Base-by-base conservation (phyloP, 2,888 invertebrate genomes). In the Mesorhabditis belari region DNA sequence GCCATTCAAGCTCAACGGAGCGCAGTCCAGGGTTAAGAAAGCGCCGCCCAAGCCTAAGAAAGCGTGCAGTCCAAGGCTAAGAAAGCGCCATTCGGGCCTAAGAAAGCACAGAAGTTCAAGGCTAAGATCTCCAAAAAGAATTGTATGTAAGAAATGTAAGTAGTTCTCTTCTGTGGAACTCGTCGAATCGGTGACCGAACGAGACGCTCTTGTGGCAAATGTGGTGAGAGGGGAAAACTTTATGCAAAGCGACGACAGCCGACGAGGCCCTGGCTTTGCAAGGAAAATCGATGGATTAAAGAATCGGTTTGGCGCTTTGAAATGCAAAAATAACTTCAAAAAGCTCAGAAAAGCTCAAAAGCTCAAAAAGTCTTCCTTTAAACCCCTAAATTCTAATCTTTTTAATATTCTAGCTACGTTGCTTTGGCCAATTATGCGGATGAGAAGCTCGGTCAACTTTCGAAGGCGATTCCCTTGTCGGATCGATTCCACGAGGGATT, bases 181-280 rank as follows among this genome's bases (percentile, higher is more conserved):
- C 91, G 6, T 92, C 92, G 83, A 91, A 92, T 81, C 90, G 93
- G 59, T 88, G 91, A 0, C 87, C 88, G 50, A 88, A 91, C 54
- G 91, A 92, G 75, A 88, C 88, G 54, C 89, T 90, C 65, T 89
- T 94, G 0, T 91, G 92, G 81, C 88, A 89, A 69, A 91, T 94
- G 0, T 90, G 92, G 4, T 91, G 91, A 73, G 88, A 91, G 1
- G 93, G 93, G 0, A 86, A 92, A 4, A 92, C 93, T 80, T 86
- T 95, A 12, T 93, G 93, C 91, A 90, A 91, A 78, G 92, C 93
- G 82, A 93, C 81, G 49, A 78, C 77, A 28, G 79, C 90, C 55
- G 92, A 93, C 81, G 94, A 95, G 81, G 93, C 93, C 0, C 85
- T 94, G 3, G 90, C 91, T 80, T 86, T 94, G 0, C 93, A 94